Evolutionary conservation across 2,113 vertebrate genomes (phyloP), one percentile per base, ranked within the genome.

Genomic region (Zosterops hypoxanthus): DNA sequence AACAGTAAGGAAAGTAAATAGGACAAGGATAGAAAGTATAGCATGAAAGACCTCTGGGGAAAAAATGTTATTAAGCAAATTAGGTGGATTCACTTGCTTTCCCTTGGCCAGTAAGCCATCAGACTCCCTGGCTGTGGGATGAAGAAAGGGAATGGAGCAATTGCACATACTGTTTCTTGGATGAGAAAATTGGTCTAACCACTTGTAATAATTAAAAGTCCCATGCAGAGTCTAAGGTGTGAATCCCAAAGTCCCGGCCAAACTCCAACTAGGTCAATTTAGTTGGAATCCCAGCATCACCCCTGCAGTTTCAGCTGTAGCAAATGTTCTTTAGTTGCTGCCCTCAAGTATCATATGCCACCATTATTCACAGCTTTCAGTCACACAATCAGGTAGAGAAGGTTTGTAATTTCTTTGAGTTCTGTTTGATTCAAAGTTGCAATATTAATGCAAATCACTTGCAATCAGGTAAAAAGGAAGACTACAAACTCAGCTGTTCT

Each of bases 211-310:
- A 95, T 55, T 80, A 59, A 7, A 90, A 80, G 24, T n/a, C 79
- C 64, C 87, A 52, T 0, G 9, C 42, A 83, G 90, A 91, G 39
- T 47, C 55, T 66, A 77, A 95, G 63, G 50, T 77, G 56, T 63
- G 85, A 90, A 90, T 86, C 71, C 75, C 39, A 81, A 52, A 71
- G 52, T 25, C 71, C 68, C 70, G 41, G 87, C 55, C 85, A 66
- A 90, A 80, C 53, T 92, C 90, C 88, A 92, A 20, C 21, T 83
- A 63, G 64, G 87, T 88, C 91, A 90, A 47, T 91, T 82, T 41
- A 69, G 66, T 42, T 84, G 61, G 65, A 65, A 83, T 77, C 34
- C 61, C 84, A 89, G 70, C 39, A 77, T 59, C 29, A 50, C 39
- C 25, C 66, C 75, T 91, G 78, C 79, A 72, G 71, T 63, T 90